Base-by-base conservation (phyloP, 2,888 invertebrate genomes). In the Bedellia somnulentella region DNA sequence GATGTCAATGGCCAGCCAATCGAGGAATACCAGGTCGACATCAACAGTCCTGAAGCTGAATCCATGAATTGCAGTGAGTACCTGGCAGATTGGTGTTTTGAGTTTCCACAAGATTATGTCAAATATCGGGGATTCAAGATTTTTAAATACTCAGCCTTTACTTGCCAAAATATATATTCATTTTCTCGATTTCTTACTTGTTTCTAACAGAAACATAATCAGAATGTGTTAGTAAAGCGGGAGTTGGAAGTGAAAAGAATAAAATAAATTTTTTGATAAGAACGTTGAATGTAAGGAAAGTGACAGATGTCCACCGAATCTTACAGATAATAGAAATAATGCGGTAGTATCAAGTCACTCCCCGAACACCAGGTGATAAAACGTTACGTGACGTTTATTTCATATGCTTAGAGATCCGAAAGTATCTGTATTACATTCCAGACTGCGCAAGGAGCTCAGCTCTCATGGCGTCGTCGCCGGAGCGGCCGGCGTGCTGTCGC, bases 41-140 rank as follows among this genome's bases (percentile, higher is more conserved):
- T 63, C 6, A 46, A 53, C 13, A 63, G 71, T 3, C 35, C 42
- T 0, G 64, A 56, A 21, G 76, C 68, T 6, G 37, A 55, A 1
- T 37, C 46, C 1, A 83, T 83, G 79, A 60, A 83, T 49, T 84
- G 84, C 45, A 81, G 84, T 84, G 59, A 80, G 82, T 77, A n/a
- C n/a, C n/a, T n/a, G n/a, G n/a, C n/a, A n/a, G n/a, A 15, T 13
- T 13, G 10, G 4, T 9, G 3, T 9, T 8, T 16, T 16, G 13
- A 5, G 12, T n/a, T 21, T 25, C 10, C 15, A 10, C 15, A 5
- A 15, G 23, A 1, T 3, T 15, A 23, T 10, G 5, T 10, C 10
- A n/a, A n/a, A n/a, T 15, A 16, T 27, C n/a, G n/a, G 16, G 6
- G 2, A 17, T 24, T 13, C 10, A 30, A 24, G 3, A 10, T 25